Base-by-base conservation (phyloP, 2,113 vertebrate genomes). In the Amphilophus citrinellus region DNA sequence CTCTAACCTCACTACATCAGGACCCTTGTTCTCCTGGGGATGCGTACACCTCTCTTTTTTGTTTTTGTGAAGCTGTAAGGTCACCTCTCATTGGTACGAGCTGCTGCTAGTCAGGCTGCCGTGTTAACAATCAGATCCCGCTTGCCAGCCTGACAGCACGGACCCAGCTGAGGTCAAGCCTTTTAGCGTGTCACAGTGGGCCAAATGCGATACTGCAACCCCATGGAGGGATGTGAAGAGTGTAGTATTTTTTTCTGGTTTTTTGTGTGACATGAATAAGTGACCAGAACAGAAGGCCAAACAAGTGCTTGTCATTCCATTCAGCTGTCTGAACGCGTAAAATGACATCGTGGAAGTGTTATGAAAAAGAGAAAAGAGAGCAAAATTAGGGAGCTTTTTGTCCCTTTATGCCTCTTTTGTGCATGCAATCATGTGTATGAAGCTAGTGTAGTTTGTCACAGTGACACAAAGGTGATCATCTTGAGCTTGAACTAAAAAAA, bases 51-150 rank as follows among this genome's bases (percentile, higher is more conserved):
- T 60, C 18, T 59, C 50, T 8, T 39, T 37, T 57, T 84, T 80
- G 60, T 80, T 89, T 83, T 15, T n/a, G 24, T 47, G 57, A 59
- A 18, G 24, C 57, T 62, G 20, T 59, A 58, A 91, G 84, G 91
- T 91, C 84, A 83, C 53, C 76, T 73, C 73, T 84, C 76, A 77
- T 66, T 58, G 79, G 62, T 91, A 57, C 39, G 24, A 84, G 60
- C 50, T 66, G 83, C 57, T 68, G 85, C 68, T 56, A 59, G 61
- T 90, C 85, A 86, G 68, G 63, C 65, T 82, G 82, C 61, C 77
- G 39, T 89, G 90, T 89, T 86, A 66, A 83, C 62, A 82, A 78
- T 91, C 85, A 75, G 60, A 35, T 61, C 56, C 71, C 61, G 60
- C 82, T 81, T 58, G 58, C 59, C 65, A 79, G 83, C 65, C 44